Evolutionary conservation across 2,113 vertebrate genomes (phyloP).

Genomic region (Labeo rohita): DNA sequence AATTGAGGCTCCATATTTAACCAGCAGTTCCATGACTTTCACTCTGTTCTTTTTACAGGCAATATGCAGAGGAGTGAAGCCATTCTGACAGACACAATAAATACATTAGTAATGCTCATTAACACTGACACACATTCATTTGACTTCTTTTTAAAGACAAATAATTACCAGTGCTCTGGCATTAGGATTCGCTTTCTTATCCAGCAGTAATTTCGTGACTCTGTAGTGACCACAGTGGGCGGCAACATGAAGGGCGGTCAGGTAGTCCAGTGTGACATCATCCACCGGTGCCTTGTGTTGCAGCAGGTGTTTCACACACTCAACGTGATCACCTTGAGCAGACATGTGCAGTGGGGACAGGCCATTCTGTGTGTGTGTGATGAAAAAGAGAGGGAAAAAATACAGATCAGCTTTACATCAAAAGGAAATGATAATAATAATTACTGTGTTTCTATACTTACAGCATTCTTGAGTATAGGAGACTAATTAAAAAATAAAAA

Average conservation of each 20-base stretch:
- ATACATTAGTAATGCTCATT: background rate
- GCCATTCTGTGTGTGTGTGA: conserved; percentile 84
- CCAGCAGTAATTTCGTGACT: conserved; percentile 96
- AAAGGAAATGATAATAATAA: background rate
- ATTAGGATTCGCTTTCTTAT: conserved; percentile 97
- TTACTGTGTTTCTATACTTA: background rate
- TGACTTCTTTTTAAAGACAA: background rate
- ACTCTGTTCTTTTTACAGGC: conserved; percentile 99
- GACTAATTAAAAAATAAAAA: background rate
- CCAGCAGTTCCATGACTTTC: conserved; percentile 99
- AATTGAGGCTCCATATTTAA: conserved; percentile 98
- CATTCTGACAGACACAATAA: conserved; percentile 80
- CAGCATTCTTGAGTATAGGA: no score
- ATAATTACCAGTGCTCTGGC: conserved; percentile 87
- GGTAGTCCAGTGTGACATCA: conserved; percentile 95
- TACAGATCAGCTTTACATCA: background rate
- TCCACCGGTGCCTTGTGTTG: conserved; percentile 95
- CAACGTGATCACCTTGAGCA: conserved; percentile 95
- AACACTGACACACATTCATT: background rate
- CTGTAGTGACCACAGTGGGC: conserved; percentile 98
- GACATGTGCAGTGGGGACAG: conserved; percentile 98
- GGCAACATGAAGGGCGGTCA: conserved; percentile 93
- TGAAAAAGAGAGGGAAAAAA: background rate
- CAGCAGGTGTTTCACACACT: conserved; percentile 93
- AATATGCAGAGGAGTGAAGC: conserved; percentile 99